Base-by-base conservation (phyloP, 2,888 invertebrate species). In the Acanthosepion esculentum region DNA sequence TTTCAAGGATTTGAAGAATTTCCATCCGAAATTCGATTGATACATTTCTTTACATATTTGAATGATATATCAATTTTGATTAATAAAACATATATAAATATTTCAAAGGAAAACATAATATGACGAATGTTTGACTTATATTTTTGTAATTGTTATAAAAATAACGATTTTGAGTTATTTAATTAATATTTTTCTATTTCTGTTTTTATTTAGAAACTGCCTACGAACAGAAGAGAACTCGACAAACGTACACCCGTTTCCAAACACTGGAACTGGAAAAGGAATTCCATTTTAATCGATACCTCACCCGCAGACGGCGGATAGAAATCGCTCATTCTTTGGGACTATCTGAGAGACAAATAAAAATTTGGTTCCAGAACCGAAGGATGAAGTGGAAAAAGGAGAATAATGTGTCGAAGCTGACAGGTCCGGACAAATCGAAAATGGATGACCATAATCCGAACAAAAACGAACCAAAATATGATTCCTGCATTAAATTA, bases 371-470 rank as follows among this genome's bases (percentile, higher is more conserved):
- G 97, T 97, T 99, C 98, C 99, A 99, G 98, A 99, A 99, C 98
- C 98, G 99, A 96, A 98, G 99, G 97, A 99, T 99, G 99, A 99
- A 99, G 98, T 99, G 99, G 99, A 99, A 99, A 98, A 99, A 99
- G 98, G 99, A 99, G 98, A 94, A 94, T 26, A 94, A 94, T 50
- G 93, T 93, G n/a, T 53, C 48, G 26, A 93, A 93, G 53, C 53
- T 93, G 48, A 93, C 93, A 93, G 93, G 93, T 53, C 93, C 93
- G n/a, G 93, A 93, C 48, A 93, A 93, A 93, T 93, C 93, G 50
- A 93, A 93, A 93, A 93, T 93, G 93, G 93, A 93, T 48, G 93
- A 93, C 10, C 93, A 93, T 41, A 48, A n/a, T 50, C 93, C 93
- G 93, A 93, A 93, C 53, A 93, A 93, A 93, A 93, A 53, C 20